Evolutionary conservation across 2,888 invertebrate genomes (phyloP).

Genomic region (Syrphus vitripennis): DNA sequence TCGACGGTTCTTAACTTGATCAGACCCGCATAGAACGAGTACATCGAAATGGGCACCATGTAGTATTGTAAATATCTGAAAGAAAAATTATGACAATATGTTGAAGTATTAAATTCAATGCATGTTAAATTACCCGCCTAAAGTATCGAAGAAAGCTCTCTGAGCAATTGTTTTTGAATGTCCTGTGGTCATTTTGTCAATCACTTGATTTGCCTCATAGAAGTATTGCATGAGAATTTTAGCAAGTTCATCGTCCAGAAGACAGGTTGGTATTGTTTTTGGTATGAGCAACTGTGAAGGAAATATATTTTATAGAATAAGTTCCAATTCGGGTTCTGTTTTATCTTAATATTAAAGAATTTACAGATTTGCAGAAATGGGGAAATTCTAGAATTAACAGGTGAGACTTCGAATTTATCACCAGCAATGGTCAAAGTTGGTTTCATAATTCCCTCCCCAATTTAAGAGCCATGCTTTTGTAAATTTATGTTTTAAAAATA

Average conservation of each 20-base stretch:
- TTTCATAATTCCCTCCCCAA: too few species aligned
- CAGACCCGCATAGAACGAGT: constrained; percentile 79
- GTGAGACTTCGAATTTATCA: too few species aligned
- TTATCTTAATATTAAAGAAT: too few species aligned
- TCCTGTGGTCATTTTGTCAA: constrained; percentile 73
- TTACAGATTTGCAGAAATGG: too few species aligned
- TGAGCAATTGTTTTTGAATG: constrained; percentile 73
- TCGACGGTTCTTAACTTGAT: constrained; percentile 75
- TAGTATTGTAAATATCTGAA: constrained; percentile 76
- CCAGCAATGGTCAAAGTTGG: too few species aligned
- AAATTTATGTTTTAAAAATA: too few species aligned
- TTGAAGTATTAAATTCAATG: not conserved
- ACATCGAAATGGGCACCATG: constrained; percentile 77
- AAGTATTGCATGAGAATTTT: constrained; percentile 78
- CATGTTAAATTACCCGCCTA: constrained; percentile 76
- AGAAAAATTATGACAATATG: not conserved
- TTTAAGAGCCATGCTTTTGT: too few species aligned
- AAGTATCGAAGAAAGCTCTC: constrained; percentile 78
- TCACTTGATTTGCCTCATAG: constrained; percentile 76
- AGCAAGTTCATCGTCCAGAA: constrained; percentile 76
- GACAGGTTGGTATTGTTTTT: constrained; percentile 74
- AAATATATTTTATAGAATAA: not conserved
- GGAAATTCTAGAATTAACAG: too few species aligned
- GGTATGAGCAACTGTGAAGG: constrained; percentile 76
- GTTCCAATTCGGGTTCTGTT: too few species aligned